These are phyloP conservation scores for Anolis apletophallus DNA, from an alignment of 2,797 vertebrate genomes.

Conservation along the genomic window DNA sequence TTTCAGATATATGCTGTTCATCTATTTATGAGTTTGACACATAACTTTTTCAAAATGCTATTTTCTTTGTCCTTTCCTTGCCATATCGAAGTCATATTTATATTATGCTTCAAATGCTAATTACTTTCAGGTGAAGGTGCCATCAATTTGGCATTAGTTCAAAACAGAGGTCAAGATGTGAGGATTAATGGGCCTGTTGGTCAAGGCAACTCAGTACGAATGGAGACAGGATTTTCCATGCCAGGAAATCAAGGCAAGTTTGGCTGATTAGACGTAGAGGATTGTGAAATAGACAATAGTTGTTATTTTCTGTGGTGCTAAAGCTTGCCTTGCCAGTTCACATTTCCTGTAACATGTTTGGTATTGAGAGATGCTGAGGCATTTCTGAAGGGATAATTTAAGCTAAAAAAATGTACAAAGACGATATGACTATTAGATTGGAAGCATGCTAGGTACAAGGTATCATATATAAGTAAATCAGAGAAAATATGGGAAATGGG, in stretches of 20 bases:
- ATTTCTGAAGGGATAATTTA: background rate
- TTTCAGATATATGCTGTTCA: background rate
- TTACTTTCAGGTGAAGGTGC: conserved; percentile 90
- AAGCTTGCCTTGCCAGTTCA: background rate
- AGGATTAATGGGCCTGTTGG: conserved; percentile 94
- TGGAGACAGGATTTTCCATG: conserved; percentile 90
- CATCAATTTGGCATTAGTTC: conserved; percentile 92
- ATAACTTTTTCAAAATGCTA: background rate
- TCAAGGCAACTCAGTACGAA: conserved; percentile 85
- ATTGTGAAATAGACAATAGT: background rate
- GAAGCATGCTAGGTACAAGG: background rate
- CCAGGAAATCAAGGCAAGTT: conserved; percentile 89
- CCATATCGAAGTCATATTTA: background rate
- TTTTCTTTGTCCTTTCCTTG: background rate
- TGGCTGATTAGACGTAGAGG: background rate
- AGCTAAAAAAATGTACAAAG: background rate
- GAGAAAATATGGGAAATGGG: too few relatives aligned
- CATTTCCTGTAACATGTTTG: background rate
- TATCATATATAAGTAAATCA: background rate
- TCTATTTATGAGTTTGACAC: background rate
- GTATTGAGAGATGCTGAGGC: background rate
- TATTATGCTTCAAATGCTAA: background rate
- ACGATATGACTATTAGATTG: background rate
- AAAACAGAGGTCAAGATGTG: conserved; percentile 92
- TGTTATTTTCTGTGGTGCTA: rapidly evolving